phyloP scores from a whole-genome alignment of 2,888 invertebrate species.

The Anagyrus pseudococci region DNA sequence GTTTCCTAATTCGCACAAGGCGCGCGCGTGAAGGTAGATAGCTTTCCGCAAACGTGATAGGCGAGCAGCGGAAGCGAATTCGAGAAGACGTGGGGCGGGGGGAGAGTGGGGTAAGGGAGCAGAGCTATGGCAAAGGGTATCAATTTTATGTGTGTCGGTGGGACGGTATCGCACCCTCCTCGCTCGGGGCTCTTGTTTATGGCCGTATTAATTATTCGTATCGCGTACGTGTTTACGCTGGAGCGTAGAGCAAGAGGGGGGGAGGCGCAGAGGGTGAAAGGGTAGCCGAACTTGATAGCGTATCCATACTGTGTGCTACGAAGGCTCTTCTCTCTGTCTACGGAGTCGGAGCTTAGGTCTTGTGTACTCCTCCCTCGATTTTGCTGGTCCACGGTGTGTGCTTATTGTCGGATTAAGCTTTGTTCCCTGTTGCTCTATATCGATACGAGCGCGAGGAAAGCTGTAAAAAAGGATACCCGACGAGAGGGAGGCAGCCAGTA shows the following conservation, averaged over 20 bases:
- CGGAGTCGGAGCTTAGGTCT: background rate
- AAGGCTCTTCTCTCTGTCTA: background rate
- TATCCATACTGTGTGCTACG: background rate
- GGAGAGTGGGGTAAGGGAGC: too few relatives aligned
- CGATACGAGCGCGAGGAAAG: background rate
- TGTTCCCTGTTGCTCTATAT: background rate
- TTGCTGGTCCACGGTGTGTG: background rate
- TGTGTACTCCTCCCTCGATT: background rate
- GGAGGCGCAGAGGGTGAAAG: too few relatives aligned
- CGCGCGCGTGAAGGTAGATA: background rate
- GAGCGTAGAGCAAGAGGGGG: background rate
- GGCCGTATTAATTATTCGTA: constrained; percentile 60
- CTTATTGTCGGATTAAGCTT: background rate
- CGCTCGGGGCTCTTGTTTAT: constrained; percentile 55
- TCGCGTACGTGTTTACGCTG: constrained; percentile 47
- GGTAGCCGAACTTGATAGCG: too few relatives aligned
- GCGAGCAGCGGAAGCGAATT: background rate
- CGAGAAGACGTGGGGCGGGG: too few relatives aligned
- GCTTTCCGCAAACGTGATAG: constrained; percentile 21
- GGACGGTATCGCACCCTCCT: constrained; percentile 47
- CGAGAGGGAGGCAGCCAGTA: too few relatives aligned
- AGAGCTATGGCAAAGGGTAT: constrained; percentile 44
- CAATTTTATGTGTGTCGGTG: constrained; percentile 55
- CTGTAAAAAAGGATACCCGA: too few relatives aligned
- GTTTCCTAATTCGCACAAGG: background rate